Evolutionary conservation across 1,140 invertebrate genomes (phyloP).

Genomic region (Bombus fervidus): DNA sequence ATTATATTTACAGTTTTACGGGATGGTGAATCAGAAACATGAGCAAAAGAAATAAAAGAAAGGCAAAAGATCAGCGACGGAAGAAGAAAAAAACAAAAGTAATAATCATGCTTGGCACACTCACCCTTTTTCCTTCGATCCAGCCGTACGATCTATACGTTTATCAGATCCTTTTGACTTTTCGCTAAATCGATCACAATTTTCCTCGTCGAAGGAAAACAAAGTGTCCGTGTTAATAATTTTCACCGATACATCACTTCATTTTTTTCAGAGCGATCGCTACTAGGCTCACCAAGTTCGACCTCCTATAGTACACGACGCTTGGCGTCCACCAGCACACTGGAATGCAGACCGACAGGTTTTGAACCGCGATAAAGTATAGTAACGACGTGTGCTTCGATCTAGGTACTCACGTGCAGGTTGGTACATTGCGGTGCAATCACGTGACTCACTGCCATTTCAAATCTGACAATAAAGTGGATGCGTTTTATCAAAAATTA

Average conservation of each 20-base stretch:
- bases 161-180: constrained; percentile 26
- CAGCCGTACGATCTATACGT: constrained; percentile 38
- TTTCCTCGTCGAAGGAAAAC: not conserved
- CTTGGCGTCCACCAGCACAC: constrained; percentile 68
- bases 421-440: constrained; percentile 10
- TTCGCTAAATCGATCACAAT: not conserved
- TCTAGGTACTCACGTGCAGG: constrained; percentile 37
- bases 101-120: constrained; percentile 9
- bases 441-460: constrained; percentile 10
- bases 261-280: constrained; percentile 17
- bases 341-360: constrained; percentile 72
- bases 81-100: constrained; percentile 25
- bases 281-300: not conserved
- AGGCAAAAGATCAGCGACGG: not conserved
- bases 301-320: constrained; percentile 39
- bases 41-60: not conserved
- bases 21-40: not conserved
- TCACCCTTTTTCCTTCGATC: constrained; percentile 62
- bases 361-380: constrained; percentile 63
- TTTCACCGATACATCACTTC: not conserved
- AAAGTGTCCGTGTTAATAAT: constrained; percentile 7
- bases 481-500: not conserved
- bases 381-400: constrained; percentile 44
- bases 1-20: no score
- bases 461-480: not conserved